Percentiles rank a stretch among this genome's conserved stretches.
Conservation (phyloP, 2,888 invertebrate genomes). For the Drosophila affinis region DNA sequence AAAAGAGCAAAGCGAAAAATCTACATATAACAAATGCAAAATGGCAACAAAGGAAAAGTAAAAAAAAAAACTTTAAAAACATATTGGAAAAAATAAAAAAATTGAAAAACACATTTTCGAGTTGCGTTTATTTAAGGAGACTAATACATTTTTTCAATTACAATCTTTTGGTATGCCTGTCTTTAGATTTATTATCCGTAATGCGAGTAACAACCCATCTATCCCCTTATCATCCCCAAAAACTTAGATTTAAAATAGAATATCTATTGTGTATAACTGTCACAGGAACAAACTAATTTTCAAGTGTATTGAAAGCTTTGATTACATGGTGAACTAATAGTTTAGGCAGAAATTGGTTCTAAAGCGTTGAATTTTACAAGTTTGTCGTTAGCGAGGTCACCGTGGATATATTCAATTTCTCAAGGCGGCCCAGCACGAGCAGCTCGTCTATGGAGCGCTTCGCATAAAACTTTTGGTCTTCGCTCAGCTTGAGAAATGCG, state of each 20-base stretch:
- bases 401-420: constrained; percentile 61
- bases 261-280: too few species aligned
- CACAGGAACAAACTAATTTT: too few species aligned
- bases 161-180: background rate
- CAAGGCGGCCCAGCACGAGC: constrained; percentile 59
- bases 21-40: constrained; percentile 58
- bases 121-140: background rate
- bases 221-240: background rate
- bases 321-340: too few species aligned
- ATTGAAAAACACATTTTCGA: constrained; percentile 64
- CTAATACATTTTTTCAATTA: background rate
- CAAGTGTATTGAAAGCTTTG: too few species aligned
- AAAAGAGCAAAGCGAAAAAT: constrained; percentile 39
- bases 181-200: background rate
- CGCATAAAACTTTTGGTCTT: constrained; percentile 70
- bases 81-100: constrained; percentile 78
- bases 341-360: background rate
- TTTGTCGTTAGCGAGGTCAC: constrained; percentile 66
- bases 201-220: background rate
- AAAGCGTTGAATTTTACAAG: constrained; percentile 39
- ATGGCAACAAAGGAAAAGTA: constrained; percentile 54
- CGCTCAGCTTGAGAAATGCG: constrained; percentile 65
- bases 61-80: constrained; percentile 60
- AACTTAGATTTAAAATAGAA: background rate
- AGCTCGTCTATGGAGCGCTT: constrained; percentile 71